These are phyloP conservation scores for Leucosticte australis DNA, from an alignment of 2,113 vertebrate species.

Conservation along the genomic window DNA sequence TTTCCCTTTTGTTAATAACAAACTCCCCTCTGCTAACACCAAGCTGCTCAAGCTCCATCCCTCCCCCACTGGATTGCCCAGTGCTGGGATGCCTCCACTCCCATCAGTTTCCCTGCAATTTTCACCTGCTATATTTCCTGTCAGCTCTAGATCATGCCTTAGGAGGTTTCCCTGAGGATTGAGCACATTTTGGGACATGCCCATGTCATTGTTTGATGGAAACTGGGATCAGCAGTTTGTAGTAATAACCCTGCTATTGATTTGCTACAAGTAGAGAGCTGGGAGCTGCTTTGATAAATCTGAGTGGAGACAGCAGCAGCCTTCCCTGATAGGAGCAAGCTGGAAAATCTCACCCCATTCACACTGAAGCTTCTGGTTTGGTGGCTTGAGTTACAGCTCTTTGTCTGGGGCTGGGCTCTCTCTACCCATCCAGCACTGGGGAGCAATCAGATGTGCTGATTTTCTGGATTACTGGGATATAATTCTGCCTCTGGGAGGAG, in stretches of 20 bases:
- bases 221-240: background rate
- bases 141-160: background rate
- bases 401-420: background rate
- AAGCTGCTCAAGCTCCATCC: background rate
- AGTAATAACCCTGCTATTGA: slow-evolving; percentile 12
- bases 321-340: background rate
- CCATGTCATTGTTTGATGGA: background rate
- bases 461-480: background rate
- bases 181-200: background rate
- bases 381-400: background rate
- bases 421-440: background rate
- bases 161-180: background rate
- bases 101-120: background rate
- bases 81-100: background rate
- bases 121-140: background rate
- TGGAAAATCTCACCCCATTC: background rate
- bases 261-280: background rate
- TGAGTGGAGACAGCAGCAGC: background rate
- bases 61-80: background rate
- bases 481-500: background rate
- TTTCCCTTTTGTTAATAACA: background rate
- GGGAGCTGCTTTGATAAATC: slow-evolving; percentile 7
- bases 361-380: background rate
- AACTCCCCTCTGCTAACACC: background rate
- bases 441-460: background rate